Evolutionary conservation across 30 jellyfish, hydroid and myxozoan species (phyloP).

Genomic region (Aurelia aurita): DNA sequence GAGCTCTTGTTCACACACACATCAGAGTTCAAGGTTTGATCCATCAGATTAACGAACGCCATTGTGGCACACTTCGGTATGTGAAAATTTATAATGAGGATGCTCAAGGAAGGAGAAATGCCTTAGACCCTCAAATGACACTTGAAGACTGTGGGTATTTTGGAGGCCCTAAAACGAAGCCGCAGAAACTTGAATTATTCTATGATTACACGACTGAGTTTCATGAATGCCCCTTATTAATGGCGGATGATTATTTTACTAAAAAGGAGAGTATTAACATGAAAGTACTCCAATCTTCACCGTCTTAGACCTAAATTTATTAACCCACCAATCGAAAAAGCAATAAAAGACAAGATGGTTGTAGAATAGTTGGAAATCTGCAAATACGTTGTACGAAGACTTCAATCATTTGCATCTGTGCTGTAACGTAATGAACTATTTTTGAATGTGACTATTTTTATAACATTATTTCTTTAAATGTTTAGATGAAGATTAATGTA

Average conservation of each 20-base stretch:
- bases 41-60: slow-evolving; percentile 51
- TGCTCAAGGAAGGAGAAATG: slow-evolving; percentile 33
- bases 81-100: slow-evolving; percentile 51
- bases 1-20: slow-evolving; percentile 67
- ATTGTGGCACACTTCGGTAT: slow-evolving; percentile 57
- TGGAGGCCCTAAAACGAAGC: slow-evolving; percentile 71
- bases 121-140: slow-evolving; percentile 56
- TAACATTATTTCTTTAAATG: too few relatives aligned
- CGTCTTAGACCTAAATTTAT: too few relatives aligned
- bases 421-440: too few relatives aligned
- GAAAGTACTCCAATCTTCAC: neutral
- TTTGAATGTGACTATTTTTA: too few relatives aligned
- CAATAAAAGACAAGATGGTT: too few relatives aligned
- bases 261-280: slow-evolving; percentile 34
- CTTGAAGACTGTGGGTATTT: slow-evolving; percentile 72
- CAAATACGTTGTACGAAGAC: too few relatives aligned
- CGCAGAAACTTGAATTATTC: slow-evolving; percentile 57
- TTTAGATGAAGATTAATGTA: too few relatives aligned
- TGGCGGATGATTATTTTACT: slow-evolving; percentile 64
- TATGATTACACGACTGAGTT: slow-evolving; percentile 70
- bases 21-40: slow-evolving; percentile 68
- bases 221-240: slow-evolving; percentile 67
- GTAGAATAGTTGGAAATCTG: too few relatives aligned
- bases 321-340: too few relatives aligned
- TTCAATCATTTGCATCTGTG: too few relatives aligned